Conservation (phyloP, 2,888 invertebrate genomes). For the Venusia cambrica region DNA sequence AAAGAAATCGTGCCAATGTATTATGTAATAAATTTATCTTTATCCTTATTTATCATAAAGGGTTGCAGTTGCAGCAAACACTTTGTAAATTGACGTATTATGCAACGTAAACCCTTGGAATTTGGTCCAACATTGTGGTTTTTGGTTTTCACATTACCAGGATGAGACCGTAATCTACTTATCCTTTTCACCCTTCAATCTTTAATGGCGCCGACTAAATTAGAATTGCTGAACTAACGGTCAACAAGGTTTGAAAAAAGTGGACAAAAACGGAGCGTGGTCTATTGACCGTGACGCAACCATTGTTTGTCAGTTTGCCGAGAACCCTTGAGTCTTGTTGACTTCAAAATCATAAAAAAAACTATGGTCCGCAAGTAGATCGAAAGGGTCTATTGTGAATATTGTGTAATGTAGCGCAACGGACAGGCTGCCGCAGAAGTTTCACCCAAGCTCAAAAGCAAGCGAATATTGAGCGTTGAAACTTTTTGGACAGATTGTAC, state of each 20-base stretch:
- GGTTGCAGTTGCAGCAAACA: slow-evolving; percentile 1
- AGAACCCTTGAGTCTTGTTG: slow-evolving; percentile 74
- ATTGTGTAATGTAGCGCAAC: slow-evolving; percentile 75
- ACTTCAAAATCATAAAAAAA: slow-evolving; percentile 68
- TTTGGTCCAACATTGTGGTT: slow-evolving; percentile 3
- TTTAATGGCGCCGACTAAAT: slow-evolving; percentile 50
- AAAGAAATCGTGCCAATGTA: too few relatives aligned
- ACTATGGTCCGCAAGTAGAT: slow-evolving; percentile 66
- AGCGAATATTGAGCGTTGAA: slow-evolving; percentile 3
- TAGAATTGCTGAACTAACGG: slow-evolving; percentile 53
- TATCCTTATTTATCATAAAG: neutral
- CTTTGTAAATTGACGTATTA: neutral
- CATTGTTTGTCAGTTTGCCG: slow-evolving; percentile 77
- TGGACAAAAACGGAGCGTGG: slow-evolving; percentile 57
- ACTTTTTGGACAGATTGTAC: slow-evolving; percentile 40
- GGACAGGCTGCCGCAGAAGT: slow-evolving; percentile 52
- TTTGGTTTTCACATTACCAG: slow-evolving; percentile 6
- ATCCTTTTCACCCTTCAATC: slow-evolving; percentile 41
- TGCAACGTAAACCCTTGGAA: slow-evolving; percentile 1
- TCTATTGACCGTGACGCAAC: slow-evolving; percentile 79
- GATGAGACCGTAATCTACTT: slow-evolving; percentile 44
- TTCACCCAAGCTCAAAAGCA: slow-evolving; percentile 23
- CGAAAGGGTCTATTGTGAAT: slow-evolving; percentile 72
- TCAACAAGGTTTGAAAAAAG: slow-evolving; percentile 46
- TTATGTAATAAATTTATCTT: too few relatives aligned